Conservation (phyloP, 2,113 vertebrate genomes). For the Esox niger region DNA sequence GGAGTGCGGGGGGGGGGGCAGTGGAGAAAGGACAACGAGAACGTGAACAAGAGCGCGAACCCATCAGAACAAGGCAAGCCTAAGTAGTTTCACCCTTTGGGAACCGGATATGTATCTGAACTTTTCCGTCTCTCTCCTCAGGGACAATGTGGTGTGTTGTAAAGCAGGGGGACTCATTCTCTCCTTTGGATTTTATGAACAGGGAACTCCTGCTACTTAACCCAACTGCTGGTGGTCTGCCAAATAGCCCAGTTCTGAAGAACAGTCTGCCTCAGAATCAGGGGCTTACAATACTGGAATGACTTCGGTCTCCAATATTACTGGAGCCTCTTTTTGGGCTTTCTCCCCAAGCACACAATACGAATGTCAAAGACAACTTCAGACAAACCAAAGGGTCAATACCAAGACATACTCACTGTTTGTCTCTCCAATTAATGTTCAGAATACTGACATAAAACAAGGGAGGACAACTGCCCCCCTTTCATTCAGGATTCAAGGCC, state of each 20-base stretch:
- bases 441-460: too few relatives aligned
- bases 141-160: not conserved
- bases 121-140: not conserved
- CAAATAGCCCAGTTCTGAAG: constrained; percentile 35
- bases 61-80: constrained; percentile 14
- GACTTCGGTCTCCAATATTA: constrained; percentile 31
- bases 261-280: constrained; percentile 38
- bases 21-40: not conserved
- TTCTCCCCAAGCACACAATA: constrained; percentile 29
- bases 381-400: constrained; percentile 10
- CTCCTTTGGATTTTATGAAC: constrained; percentile 17
- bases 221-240: constrained; percentile 41
- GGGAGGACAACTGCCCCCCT: too few relatives aligned
- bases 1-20: not conserved
- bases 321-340: constrained; percentile 22
- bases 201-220: constrained; percentile 32
- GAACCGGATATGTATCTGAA: constrained; percentile 9
- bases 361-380: constrained; percentile 26
- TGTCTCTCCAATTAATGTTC: too few relatives aligned
- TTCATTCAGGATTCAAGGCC: too few relatives aligned
- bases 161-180: constrained; percentile 30
- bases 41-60: not conserved
- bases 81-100: constrained; percentile 11
- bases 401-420: not conserved
- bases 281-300: constrained; percentile 31